Conservation (phyloP, 2,797 vertebrate species). For the Coregonus ussuriensis region DNA sequence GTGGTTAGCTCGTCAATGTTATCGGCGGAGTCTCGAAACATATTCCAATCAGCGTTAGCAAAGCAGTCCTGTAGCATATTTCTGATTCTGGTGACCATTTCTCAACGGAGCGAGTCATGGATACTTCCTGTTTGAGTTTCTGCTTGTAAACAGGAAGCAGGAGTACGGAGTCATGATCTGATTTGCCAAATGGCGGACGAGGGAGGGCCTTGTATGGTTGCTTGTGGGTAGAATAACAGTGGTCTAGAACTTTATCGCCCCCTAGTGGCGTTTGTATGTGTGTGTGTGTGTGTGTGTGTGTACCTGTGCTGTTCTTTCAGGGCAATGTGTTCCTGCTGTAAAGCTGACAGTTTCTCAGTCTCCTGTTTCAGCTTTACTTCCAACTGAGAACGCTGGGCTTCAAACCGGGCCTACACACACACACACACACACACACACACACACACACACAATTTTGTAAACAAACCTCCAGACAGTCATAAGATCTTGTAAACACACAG, state of each 20-base stretch:
- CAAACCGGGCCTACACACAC: conserved; percentile 66
- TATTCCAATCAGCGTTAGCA: too few species aligned
- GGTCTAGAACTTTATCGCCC: too few species aligned
- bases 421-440: not conserved
- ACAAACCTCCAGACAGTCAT: not conserved
- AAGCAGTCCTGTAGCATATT: too few species aligned
- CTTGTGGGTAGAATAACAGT: too few species aligned
- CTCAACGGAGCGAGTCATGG: too few species aligned
- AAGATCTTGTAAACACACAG: conserved; percentile 11
- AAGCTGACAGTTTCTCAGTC: conserved; percentile 61
- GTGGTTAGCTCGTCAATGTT: too few species aligned
- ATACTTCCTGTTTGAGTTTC: not conserved
- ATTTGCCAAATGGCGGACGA: too few species aligned
- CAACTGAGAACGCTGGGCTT: conserved; percentile 73
- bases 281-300: not conserved
- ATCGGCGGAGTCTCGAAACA: too few species aligned
- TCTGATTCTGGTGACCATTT: too few species aligned
- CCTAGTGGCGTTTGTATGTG: too few species aligned
- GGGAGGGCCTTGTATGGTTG: too few species aligned
- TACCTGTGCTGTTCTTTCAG: conserved; percentile 76
- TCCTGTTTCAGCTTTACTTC: conserved; percentile 74
- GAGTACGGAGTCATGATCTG: too few species aligned
- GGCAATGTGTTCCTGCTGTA: conserved; percentile 69
- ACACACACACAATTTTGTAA: not conserved
- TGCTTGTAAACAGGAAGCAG: conserved; percentile 11